phyloP scores from a whole-genome alignment of 2,113 vertebrate genomes.

The Nothocercus julius region DNA sequence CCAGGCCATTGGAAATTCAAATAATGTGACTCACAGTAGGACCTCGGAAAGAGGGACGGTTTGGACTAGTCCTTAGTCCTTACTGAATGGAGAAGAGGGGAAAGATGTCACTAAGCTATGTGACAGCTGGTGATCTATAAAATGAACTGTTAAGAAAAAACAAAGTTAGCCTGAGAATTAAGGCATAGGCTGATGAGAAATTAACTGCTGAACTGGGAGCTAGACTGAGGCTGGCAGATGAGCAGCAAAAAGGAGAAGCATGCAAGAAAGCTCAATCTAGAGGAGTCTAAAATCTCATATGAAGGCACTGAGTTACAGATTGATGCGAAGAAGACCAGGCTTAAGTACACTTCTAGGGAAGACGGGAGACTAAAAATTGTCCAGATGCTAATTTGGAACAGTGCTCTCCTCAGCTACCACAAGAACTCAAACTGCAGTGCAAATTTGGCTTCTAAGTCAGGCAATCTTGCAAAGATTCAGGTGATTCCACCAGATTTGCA shows the following conservation, averaged over 20 bases:
- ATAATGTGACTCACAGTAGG: constrained; percentile 1
- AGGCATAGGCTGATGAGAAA: background rate
- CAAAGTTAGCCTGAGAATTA: background rate
- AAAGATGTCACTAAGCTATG: background rate
- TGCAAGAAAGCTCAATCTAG: background rate
- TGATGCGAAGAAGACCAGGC: background rate
- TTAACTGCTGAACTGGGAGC: background rate
- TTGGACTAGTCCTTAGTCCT: background rate
- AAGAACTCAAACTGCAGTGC: background rate
- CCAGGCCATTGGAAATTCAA: background rate
- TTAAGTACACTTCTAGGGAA: background rate
- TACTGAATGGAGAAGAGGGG: background rate
- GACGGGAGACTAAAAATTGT: background rate
- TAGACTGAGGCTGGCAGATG: background rate
- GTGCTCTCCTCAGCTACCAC: background rate
- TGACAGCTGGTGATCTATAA: background rate
- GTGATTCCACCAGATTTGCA: background rate
- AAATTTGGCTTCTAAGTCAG: background rate
- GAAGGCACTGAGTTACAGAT: background rate
- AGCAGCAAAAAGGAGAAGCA: background rate
- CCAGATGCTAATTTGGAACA: background rate
- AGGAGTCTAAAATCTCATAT: background rate
- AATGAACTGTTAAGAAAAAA: background rate
- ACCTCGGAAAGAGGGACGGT: background rate
- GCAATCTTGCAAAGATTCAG: background rate